Evolutionary conservation across 2,888 invertebrate genomes (phyloP), one percentile per base, ranked within the genome.

Genomic region (Phytoseiulus persimilis): DNA sequence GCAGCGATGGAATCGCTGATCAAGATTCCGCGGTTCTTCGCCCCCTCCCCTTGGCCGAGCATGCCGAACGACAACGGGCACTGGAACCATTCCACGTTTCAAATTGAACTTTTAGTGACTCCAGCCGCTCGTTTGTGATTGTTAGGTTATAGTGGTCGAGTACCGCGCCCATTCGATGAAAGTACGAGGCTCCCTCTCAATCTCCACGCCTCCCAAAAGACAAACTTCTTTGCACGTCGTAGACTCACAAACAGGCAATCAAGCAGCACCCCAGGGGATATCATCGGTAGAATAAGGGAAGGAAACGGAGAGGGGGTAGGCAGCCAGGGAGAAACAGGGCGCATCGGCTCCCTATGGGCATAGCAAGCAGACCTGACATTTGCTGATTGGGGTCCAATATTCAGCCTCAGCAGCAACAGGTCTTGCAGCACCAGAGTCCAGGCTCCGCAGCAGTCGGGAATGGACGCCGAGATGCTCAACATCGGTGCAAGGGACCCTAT

Each of bases 151-250:
- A 2, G 23, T 65, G 5, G 23, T 28, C 65, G 65, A 28, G 65
- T 14, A 65, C 23, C 65, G 1, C 14, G 14, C 28, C 65, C 65
- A 65, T 65, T 23, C 65, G 65, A 65, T 65, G 65, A 18, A 28
- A 28, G 65, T 65, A 23, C 28, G 65, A 65, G 65, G 65, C 2
- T 65, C 65, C 2, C 18, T 65, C 65, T 65, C 65, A 65, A 28
- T 87, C n/a, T n/a, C 18, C 32, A 31, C 87, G 31, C 87, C 87
- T 87, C 87, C 87, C 87, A n/a, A 87, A 87, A 87, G 87, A 33
- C 87, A 87, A 87, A 87, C 87, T 32, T 87, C 39, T 87, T 33
- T 87, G 33, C 87, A 87, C 65, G 65, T 65, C 5, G 65, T 23
- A 65, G 65, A 65, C 65, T 65, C 65, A 65, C 65, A 65, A 65